These are phyloP conservation scores for Zonitis immaculata DNA, from an alignment of 2,888 invertebrate species.

Conservation along the genomic window DNA sequence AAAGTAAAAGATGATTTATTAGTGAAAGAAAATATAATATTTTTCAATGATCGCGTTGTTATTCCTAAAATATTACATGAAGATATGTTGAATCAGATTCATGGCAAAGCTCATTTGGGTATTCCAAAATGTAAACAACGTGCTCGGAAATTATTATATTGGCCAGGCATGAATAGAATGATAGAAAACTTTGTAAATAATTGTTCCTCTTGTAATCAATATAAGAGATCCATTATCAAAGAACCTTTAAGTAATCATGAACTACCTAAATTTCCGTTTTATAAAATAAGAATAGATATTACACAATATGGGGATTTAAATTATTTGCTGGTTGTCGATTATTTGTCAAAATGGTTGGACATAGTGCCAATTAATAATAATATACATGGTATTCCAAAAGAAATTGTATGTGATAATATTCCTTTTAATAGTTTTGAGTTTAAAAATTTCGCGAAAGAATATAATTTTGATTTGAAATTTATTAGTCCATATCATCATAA, in stretches of 20 bases:
- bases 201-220: constrained; percentile 5
- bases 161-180: constrained; percentile 12
- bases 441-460: constrained; percentile 20
- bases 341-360: constrained; percentile 28
- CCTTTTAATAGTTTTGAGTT: constrained; percentile 23
- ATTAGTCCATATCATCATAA: constrained; percentile 24
- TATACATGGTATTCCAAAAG: constrained; percentile 23
- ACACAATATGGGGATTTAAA: constrained; percentile 5
- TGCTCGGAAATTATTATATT: constrained; percentile 7
- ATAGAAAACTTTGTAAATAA: constrained; percentile 3
- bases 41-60: no score
- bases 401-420: constrained; percentile 25
- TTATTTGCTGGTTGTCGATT: constrained; percentile 28
- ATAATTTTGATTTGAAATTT: constrained; percentile 21
- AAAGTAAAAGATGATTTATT: no score
- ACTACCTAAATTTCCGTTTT: constrained; percentile 1
- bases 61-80: constrained; percentile 7
- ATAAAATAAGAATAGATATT: constrained; percentile 14
- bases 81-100: not conserved
- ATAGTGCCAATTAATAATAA: no score
- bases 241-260: constrained; percentile 1
- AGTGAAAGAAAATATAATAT: no score
- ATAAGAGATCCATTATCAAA: constrained; percentile 1
- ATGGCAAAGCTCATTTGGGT: constrained; percentile 5
- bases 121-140: constrained; percentile 5